Conservation (phyloP, 1,140 invertebrate genomes). For the Leptinotarsa defecta region DNA sequence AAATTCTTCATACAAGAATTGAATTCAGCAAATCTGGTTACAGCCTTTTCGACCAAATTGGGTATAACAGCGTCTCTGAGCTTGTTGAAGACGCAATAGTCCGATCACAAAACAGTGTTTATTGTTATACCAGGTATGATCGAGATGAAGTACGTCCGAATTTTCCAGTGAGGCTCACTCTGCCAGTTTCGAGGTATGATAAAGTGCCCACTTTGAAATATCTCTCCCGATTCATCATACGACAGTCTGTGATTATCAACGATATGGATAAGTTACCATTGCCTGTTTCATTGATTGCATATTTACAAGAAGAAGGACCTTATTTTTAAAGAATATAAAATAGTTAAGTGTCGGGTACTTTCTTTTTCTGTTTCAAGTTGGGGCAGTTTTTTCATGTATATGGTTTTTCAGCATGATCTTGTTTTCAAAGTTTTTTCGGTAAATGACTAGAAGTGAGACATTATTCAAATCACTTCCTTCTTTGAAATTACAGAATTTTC, state of each 20-base stretch:
- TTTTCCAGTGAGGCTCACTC: conserved; percentile 74
- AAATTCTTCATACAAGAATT: conserved; percentile 71
- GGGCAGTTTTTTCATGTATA: too few species aligned
- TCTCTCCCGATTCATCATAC: conserved; percentile 77
- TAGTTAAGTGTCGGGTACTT: background rate
- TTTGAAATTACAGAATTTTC: too few species aligned
- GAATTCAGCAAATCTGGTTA: conserved; percentile 71
- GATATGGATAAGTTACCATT: conserved; percentile 75
- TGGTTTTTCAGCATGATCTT: too few species aligned
- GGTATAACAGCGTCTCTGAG: conserved; percentile 67
- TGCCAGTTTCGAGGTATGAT: conserved; percentile 76
- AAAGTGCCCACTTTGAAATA: conserved; percentile 76
- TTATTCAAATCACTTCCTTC: too few species aligned
- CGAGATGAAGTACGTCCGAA: conserved; percentile 64
- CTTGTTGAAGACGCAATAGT: conserved; percentile 72
- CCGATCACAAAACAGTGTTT: conserved; percentile 66
- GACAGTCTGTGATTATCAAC: conserved; percentile 71
- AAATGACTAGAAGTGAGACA: too few species aligned
- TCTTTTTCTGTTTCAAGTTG: background rate
- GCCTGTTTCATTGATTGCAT: conserved; percentile 70
- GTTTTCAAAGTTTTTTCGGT: too few species aligned
- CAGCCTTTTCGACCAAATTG: conserved; percentile 62
- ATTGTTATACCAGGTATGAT: conserved; percentile 68
- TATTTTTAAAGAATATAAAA: conserved; percentile 28
- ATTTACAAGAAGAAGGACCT: conserved; percentile 61